phyloP scores from a whole-genome alignment of 2,113 vertebrate species.

The Hiodon tergisus region DNA sequence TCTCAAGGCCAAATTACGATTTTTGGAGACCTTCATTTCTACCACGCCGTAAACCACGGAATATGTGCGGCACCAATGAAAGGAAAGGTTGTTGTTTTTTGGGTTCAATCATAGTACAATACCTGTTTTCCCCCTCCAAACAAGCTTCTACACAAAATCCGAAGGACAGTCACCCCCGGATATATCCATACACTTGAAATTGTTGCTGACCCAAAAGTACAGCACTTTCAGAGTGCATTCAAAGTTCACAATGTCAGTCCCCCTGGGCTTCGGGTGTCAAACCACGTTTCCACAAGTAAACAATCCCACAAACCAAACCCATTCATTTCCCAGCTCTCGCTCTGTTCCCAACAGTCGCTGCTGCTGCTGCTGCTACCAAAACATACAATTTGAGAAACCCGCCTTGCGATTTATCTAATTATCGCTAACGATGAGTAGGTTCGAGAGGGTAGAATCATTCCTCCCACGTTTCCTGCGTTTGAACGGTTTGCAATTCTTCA shows the following conservation, averaged over 20 bases:
- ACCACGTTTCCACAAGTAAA: neutral
- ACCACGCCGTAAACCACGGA: no score
- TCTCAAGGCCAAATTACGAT: no score
- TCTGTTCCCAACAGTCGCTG: neutral
- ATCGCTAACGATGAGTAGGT: neutral
- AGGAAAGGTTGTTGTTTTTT: no score
- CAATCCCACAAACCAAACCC: neutral
- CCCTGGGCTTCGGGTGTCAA: neutral
- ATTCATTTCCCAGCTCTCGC: neutral
- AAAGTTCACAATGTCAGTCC: no score
- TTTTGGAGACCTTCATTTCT: no score
- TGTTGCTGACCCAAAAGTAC: no score
- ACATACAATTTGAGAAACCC: constrained; percentile 2
- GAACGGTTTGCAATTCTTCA: neutral
- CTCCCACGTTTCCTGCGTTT: neutral
- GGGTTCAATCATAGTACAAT: no score
- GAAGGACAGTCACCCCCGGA: no score
- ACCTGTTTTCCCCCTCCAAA: no score
- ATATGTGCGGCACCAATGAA: no score
- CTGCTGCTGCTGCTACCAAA: neutral
- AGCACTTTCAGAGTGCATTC: no score
- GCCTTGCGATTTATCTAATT: constrained; percentile 5
- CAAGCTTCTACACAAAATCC: no score
- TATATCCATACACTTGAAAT: neutral
- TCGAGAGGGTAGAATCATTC: neutral